Conservation (phyloP, 1,140 invertebrate genomes). For the Diprion similis region DNA sequence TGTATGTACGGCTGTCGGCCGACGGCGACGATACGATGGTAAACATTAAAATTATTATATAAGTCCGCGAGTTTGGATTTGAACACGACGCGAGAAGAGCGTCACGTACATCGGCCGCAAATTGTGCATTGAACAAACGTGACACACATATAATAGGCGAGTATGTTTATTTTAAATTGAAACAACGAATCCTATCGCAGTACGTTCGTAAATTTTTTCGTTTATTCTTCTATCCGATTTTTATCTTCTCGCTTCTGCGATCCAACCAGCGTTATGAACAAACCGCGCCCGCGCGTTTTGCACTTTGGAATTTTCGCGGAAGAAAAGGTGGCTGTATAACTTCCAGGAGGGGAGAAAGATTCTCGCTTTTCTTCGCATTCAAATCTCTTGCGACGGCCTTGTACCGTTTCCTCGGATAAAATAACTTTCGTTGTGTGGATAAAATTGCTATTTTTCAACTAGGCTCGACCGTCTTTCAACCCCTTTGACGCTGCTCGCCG, state of each 20-base stretch:
- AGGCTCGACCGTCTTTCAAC: no score
- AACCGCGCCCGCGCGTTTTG: neutral
- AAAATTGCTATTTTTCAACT: no score
- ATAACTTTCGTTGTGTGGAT: neutral
- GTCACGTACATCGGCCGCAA: constrained; percentile 4
- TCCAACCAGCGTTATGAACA: neutral
- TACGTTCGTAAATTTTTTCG: neutral
- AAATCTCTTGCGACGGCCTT: constrained; percentile 47
- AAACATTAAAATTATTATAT: constrained; percentile 4
- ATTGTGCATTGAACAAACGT: neutral
- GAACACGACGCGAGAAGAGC: neutral
- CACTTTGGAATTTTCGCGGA: neutral
- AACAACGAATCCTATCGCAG: neutral
- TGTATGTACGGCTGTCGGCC: neutral
- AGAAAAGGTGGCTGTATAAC: neutral
- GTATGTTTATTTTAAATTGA: neutral
- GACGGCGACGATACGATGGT: neutral
- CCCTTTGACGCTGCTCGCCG: no score
- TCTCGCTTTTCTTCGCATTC: constrained; percentile 59
- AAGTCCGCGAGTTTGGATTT: neutral
- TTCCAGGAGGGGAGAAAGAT: constrained; percentile 38
- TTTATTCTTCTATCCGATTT: no score
- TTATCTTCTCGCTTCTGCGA: no score
- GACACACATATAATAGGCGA: neutral
- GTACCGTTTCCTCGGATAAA: neutral